Base-by-base conservation (phyloP, 1,140 invertebrate species). In the Drosophila virilis region DNA sequence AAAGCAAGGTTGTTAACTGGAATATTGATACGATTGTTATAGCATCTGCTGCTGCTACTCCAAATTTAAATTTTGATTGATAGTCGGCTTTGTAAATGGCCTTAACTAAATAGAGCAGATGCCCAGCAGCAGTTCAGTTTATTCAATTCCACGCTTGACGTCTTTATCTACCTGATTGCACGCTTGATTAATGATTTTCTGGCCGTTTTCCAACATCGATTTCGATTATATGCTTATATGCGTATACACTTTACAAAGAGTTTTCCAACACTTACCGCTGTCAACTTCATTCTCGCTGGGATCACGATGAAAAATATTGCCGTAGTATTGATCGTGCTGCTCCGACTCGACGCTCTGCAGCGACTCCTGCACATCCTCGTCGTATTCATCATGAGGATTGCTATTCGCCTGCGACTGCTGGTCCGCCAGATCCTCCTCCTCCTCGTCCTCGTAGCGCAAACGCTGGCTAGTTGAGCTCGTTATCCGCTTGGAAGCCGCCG, bases 281-380 rank as follows among this genome's bases (percentile, higher is more conserved):
- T 91, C 90, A 40, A 91, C 81, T 73, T 91, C 90, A 67, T 92
- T 91, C 64, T 92, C 92, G 61, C 88, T 81, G 42, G 92, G 85
- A 89, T 92, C 91, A 8, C 90, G 78, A 62, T 80, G 66, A 48
- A 92, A 91, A 61, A 91, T 79, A 46, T 93, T 89, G 32, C 92
- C 92, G 69, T 93, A 93, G 74, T 92, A 92, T 40, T 93, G 92
- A 69, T 93, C 90, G 37, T 93, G 94, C 74, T 94, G 94, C 85
- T 95, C 94, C 9, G 94, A 95, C 81, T 95, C 95, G 6, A 95
- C 94, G 71, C 94, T 94, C 91, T 95, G 94, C 84, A 95, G 89
- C n/a, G 91, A 84, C 33, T 93, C 91, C 81, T 93, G 92, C 4
- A 92, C 86, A 74, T 90, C 80, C 52, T 77, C 70, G 33, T 91